A percentile compares a stretch with the other conserved stretches of the same genome.
phyloP scores from a whole-genome alignment of 64 coral and sea anemone species.

The Anthopleura sola region DNA sequence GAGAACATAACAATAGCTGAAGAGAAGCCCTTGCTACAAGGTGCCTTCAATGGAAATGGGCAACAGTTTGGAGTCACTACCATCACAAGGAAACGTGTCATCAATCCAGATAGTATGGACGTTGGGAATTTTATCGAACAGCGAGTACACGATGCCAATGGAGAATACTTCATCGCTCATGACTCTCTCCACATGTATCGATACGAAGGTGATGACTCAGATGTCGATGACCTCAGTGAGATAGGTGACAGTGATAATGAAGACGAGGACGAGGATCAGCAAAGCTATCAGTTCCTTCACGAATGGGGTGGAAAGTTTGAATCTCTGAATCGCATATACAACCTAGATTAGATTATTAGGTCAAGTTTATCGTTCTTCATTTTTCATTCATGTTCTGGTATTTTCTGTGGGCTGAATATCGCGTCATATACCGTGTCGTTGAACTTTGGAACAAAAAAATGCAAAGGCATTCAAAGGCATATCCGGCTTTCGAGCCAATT shows the following conservation, averaged over 20 bases:
- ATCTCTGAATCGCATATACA: slow-evolving; percentile 59
- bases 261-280: slow-evolving; percentile 68
- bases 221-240: slow-evolving; percentile 91
- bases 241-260: slow-evolving; percentile 90
- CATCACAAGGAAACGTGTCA: slow-evolving; percentile 53
- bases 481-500: background rate
- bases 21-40: slow-evolving; percentile 59
- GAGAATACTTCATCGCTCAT: slow-evolving; percentile 74
- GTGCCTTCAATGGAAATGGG: slow-evolving; percentile 33
- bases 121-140: slow-evolving; percentile 82
- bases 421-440: too few relatives aligned
- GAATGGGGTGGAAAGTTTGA: slow-evolving; percentile 97
- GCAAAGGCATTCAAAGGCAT: background rate
- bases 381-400: background rate
- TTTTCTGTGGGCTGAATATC: background rate
- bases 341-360: slow-evolving; percentile 31
- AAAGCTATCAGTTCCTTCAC: slow-evolving; percentile 88
- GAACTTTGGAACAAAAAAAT: background rate
- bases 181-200: slow-evolving; percentile 78
- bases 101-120: slow-evolving; percentile 83
- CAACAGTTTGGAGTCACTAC: slow-evolving; percentile 69
- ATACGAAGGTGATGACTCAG: slow-evolving; percentile 88
- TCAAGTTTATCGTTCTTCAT: background rate
- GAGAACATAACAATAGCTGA: slow-evolving; percentile 65
- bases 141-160: slow-evolving; percentile 69